Evolutionary conservation across 2,113 vertebrate species (phyloP).

Genomic region (Isichthys henryi): DNA sequence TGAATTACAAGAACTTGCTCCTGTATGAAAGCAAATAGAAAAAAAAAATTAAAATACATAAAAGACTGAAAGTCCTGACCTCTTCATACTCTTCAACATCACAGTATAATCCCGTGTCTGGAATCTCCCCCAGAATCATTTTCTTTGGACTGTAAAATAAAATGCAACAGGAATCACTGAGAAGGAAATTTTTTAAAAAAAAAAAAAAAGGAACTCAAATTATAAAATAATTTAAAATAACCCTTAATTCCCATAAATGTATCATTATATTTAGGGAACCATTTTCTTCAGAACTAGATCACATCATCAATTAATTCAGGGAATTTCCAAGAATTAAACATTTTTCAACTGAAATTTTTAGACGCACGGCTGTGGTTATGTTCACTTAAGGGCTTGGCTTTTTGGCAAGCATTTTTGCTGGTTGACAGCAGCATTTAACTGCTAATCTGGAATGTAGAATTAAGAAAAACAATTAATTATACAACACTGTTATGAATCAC

Average conservation of each 20-base stretch:
- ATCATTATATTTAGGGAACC: background rate
- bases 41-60: background rate
- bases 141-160: constrained; percentile 69
- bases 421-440: background rate
- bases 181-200: background rate
- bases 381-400: background rate
- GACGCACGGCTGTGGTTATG: background rate
- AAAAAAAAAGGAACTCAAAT: background rate
- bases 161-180: background rate
- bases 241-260: background rate
- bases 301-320: background rate
- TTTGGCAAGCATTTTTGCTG: background rate
- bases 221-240: background rate
- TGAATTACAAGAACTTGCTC: background rate
- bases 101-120: constrained; percentile 78
- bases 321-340: background rate
- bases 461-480: background rate
- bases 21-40: background rate
- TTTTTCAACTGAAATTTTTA: background rate
- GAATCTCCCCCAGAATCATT: constrained; percentile 75
- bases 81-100: constrained; percentile 82
- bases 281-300: background rate
- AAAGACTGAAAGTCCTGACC: constrained; percentile 51
- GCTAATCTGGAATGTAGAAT: background rate
- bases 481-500: background rate